Conservation (phyloP, 2,797 vertebrate genomes). For the Distichodus sexfasciatus region DNA sequence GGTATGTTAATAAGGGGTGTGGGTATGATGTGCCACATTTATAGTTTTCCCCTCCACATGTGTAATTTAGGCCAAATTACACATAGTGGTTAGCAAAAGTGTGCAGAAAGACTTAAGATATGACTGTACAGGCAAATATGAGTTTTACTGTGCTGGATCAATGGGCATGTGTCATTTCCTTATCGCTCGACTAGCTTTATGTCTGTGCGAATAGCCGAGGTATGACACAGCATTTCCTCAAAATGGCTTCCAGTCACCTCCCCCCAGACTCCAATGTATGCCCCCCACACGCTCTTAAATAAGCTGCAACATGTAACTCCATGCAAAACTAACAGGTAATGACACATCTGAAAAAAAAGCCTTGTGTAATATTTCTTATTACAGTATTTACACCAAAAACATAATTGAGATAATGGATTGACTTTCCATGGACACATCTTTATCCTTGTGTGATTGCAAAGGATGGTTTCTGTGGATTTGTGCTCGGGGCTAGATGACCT, state of each 20-base stretch:
- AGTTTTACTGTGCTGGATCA: not conserved
- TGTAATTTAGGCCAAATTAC: not conserved
- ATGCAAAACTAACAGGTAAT: not conserved
- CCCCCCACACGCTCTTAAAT: not conserved
- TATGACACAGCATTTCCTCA: slow-evolving; percentile 49
- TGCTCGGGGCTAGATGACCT: slow-evolving; percentile 25
- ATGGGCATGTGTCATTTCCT: not conserved
- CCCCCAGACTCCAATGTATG: not conserved
- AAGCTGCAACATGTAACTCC: not conserved
- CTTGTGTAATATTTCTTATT: not conserved
- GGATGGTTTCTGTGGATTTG: not conserved
- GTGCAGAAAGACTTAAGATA: not conserved
- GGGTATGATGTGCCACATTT: not conserved
- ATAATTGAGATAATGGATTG: not conserved
- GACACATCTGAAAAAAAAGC: not conserved
- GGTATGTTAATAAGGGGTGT: not conserved
- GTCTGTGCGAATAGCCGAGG: slow-evolving; percentile 11
- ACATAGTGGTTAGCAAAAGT: not conserved
- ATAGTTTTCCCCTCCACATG: not conserved
- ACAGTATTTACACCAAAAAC: not conserved
- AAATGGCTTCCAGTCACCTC: slow-evolving; percentile 31
- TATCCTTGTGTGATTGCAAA: slow-evolving; percentile 12
- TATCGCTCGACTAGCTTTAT: too few species aligned
- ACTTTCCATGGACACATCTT: not conserved
- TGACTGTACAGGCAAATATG: not conserved